These are phyloP conservation scores for Mechanitis mazaeus DNA, from an alignment of 2,888 invertebrate species.

Conservation along the genomic window DNA sequence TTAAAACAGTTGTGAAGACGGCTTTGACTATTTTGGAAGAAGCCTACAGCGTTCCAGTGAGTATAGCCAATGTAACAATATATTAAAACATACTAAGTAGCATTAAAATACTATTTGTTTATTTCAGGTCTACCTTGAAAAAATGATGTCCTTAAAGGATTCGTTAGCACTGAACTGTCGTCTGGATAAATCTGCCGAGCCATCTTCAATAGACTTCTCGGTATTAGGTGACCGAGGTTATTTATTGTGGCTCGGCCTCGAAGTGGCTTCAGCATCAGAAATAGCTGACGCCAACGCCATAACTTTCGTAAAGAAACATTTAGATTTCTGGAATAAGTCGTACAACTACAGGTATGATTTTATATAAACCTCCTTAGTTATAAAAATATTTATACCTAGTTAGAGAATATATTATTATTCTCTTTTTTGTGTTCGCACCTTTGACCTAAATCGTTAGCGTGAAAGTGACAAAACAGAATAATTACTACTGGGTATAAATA, in stretches of 20 bases:
- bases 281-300: constrained; percentile 80
- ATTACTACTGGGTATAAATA: no score
- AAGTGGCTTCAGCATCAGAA: constrained; percentile 84
- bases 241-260: constrained; percentile 84
- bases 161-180: constrained; percentile 71
- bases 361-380: not conserved
- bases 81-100: not conserved
- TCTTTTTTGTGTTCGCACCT: no score
- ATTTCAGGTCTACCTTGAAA: constrained; percentile 82
- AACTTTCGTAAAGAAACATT: constrained; percentile 84
- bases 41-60: constrained; percentile 91
- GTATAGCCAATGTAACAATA: constrained; percentile 30
- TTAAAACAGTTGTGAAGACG: constrained; percentile 85
- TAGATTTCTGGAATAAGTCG: constrained; percentile 86
- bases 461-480: no score
- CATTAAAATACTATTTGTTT: constrained; percentile 4
- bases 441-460: no score
- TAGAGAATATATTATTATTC: no score
- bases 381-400: no score
- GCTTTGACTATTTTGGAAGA: constrained; percentile 92
- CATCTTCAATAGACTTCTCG: constrained; percentile 81
- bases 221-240: constrained; percentile 87
- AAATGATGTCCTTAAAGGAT: constrained; percentile 85
- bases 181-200: constrained; percentile 81
- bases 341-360: constrained; percentile 81